These are phyloP conservation scores for Pantherophis vulpinus DNA, from an alignment of 2,797 vertebrate species.

Conservation along the genomic window DNA sequence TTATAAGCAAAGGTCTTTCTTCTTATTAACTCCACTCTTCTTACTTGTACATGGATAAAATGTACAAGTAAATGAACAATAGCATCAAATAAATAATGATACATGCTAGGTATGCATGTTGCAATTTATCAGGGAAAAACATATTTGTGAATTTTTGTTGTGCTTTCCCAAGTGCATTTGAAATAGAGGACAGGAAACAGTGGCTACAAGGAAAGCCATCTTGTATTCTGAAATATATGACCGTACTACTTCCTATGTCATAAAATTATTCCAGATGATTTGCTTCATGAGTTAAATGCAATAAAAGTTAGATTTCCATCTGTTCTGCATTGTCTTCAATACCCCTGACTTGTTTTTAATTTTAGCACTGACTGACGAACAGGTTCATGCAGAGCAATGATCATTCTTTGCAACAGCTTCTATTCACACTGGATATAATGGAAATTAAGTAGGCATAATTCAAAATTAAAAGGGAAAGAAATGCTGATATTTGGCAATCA, in stretches of 20 bases:
- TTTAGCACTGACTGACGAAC: neutral
- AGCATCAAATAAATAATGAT: neutral
- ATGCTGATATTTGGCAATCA: neutral
- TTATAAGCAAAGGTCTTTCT: neutral
- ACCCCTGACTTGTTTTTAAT: neutral
- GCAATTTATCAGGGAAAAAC: neutral
- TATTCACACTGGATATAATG: slow-evolving; percentile 5
- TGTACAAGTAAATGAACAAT: neutral
- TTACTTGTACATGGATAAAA: neutral
- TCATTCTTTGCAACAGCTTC: slow-evolving; percentile 2
- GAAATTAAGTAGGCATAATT: slow-evolving; percentile 33
- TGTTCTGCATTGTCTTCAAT: neutral
- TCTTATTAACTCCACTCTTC: neutral
- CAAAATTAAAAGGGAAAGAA: neutral
- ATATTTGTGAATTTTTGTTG: neutral
- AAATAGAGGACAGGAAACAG: neutral
- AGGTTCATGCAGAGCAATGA: neutral
- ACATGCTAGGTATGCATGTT: neutral
- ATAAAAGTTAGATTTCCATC: slow-evolving; percentile 11
- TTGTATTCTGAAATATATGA: neutral
- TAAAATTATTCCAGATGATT: slow-evolving; percentile 21
- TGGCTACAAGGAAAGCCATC: neutral
- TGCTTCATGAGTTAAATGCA: slow-evolving; percentile 22
- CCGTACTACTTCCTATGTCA: neutral
- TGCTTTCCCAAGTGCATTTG: neutral